Conservation (phyloP, 2,797 vertebrate genomes). For the Acanthurus tractus region DNA sequence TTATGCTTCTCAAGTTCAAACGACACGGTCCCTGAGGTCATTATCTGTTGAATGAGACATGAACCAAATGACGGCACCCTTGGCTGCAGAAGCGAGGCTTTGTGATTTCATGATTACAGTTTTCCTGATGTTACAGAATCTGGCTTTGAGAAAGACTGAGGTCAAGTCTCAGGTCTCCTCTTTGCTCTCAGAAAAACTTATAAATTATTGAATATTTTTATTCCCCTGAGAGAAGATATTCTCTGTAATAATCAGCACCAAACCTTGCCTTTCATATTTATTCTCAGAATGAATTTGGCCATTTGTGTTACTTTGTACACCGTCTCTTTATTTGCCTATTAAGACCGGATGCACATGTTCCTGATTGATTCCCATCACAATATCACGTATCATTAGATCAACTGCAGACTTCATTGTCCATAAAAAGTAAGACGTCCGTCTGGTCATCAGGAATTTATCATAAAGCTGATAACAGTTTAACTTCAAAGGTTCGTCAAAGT, state of each 20-base stretch:
- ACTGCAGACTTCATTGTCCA: slow-evolving; percentile 2
- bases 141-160: slow-evolving; percentile 30
- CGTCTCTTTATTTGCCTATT: slow-evolving; percentile 3
- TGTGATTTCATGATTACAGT: slow-evolving; percentile 55
- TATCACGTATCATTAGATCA: slow-evolving; percentile 16
- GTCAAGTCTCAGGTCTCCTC: slow-evolving; percentile 24
- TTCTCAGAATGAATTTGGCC: slow-evolving; percentile 12
- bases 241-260: neutral
- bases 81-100: slow-evolving; percentile 68
- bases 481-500: slow-evolving; percentile 27
- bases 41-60: slow-evolving; percentile 68
- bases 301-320: neutral
- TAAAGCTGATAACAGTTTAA: slow-evolving; percentile 42
- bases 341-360: neutral
- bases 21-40: slow-evolving; percentile 71
- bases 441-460: slow-evolving; percentile 34
- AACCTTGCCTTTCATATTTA: slow-evolving; percentile 4
- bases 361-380: slow-evolving; percentile 10
- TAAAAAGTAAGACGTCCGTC: slow-evolving; percentile 27
- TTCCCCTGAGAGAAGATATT: neutral
- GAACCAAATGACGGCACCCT: slow-evolving; percentile 46
- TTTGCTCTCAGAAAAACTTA: neutral
- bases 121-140: slow-evolving; percentile 31
- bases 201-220: slow-evolving; percentile 4
- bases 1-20: slow-evolving; percentile 62